Base-by-base conservation (phyloP, 2,113 vertebrate species). In the Xenus cinereus region DNA sequence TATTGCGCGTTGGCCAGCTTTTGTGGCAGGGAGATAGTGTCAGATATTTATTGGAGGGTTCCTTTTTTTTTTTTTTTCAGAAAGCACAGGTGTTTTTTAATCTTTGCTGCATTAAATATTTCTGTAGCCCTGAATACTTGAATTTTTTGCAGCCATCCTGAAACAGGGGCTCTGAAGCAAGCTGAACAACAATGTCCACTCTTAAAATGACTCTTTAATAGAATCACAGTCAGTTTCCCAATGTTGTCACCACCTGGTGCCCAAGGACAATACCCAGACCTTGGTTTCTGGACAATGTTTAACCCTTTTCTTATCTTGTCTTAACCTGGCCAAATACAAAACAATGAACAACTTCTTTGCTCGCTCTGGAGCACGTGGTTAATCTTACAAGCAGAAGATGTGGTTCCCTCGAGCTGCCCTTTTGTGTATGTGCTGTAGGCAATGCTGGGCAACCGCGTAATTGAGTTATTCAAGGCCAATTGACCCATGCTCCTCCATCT, bases 241-340 rank as follows among this genome's bases (percentile, higher is more conserved):
- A 15, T 33, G 30, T 20, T 74, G 14, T 80, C 59, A 39, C 68
- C 6, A 1, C 21, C 19, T 48, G 78, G 46, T 72, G 57, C 37
- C 30, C 43, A 56, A 75, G 67, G 66, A 68, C 48, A 67, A 51
- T 46, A 71, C 18, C 6, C 33, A 91, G 77, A 78, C 66, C 46
- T 75, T 60, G 26, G 17, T 82, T 91, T 89, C 51, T 72, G n/a
- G 57, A 59, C 57, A 87, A 91, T 89, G 77, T 81, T 97, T 87
- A 91, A 90, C 53, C 16, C 18, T 68, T 75, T 67, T 84, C 63
- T 91, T 86, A 92, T 92, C 93, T 93, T 67, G 28, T 69, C 63
- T 91, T 91, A 82, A 63, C 12, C 35, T 76, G 51, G 26, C 18
- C 57, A 91, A 79, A 83, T 20, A 60, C 21, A 76, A 72, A 79